phyloP scores from a whole-genome alignment of 2,888 invertebrate genomes.

The Gasteruption jaculator region DNA sequence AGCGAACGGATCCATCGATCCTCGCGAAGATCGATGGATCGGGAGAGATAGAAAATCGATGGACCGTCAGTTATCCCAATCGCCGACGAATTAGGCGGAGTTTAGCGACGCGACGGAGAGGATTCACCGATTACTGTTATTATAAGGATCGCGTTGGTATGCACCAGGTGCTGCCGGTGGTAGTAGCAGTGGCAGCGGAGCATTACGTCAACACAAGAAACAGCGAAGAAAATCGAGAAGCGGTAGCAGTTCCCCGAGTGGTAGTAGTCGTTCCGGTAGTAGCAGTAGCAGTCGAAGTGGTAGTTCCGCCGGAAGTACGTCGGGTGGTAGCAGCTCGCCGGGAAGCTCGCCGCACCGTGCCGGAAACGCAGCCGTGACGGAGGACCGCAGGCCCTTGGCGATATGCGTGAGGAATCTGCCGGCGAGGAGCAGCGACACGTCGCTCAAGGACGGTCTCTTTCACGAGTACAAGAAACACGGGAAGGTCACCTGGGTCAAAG shows the following conservation, averaged over 20 bases:
- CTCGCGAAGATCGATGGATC: no score
- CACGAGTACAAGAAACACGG: conserved; percentile 99
- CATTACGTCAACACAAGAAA: conserved; percentile 51
- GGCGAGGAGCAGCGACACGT: conserved; percentile 85
- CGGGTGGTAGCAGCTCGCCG: conserved; percentile 58
- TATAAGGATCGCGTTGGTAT: conserved; percentile 19
- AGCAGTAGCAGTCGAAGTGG: conserved; percentile 49
- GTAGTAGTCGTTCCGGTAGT: conserved; percentile 56
- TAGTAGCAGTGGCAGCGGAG: conserved; percentile 42
- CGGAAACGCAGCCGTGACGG: conserved; percentile 55
- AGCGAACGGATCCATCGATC: no score
- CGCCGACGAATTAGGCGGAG: no score
- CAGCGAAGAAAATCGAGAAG: conserved; percentile 48
- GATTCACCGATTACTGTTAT: conserved; percentile 5
- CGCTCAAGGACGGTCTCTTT: conserved; percentile 94
- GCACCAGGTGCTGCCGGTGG: conserved; percentile 32
- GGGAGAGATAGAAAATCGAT: no score
- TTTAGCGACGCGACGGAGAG: not conserved
- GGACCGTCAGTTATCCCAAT: no score
- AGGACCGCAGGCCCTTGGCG: conserved; percentile 76
- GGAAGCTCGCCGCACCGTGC: conserved; percentile 55
- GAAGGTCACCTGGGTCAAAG: conserved; percentile 92
- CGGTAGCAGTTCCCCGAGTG: conserved; percentile 48
- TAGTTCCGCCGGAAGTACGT: conserved; percentile 55
- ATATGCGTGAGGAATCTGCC: conserved; percentile 90